phyloP scores from a whole-genome alignment of 2,113 vertebrate species.

The Macrotis lagotis region DNA sequence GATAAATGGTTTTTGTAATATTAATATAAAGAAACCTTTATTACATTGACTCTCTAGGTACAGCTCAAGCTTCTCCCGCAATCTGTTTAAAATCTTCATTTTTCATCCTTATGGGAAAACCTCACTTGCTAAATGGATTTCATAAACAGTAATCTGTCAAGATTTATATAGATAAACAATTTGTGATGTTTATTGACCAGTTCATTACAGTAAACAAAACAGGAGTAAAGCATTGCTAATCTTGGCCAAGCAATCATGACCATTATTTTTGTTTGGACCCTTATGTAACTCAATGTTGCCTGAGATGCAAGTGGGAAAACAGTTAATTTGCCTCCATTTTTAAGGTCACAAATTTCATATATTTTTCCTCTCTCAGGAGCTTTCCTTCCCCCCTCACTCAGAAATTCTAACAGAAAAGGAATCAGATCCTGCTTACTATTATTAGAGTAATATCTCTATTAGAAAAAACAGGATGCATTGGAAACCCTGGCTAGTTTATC shows the following conservation, averaged over 20 bases:
- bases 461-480: neutral
- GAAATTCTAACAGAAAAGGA: neutral
- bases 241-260: slow-evolving; percentile 1
- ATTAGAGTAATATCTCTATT: neutral
- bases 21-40: slow-evolving; percentile 94
- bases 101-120: slow-evolving; percentile 89
- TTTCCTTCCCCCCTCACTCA: neutral
- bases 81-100: slow-evolving; percentile 92
- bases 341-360: slow-evolving; percentile 45
- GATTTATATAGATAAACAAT: slow-evolving; percentile 90
- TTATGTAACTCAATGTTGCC: neutral
- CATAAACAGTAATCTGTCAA: slow-evolving; percentile 89
- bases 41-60: slow-evolving; percentile 88
- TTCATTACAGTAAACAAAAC: slow-evolving; percentile 85
- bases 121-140: slow-evolving; percentile 88
- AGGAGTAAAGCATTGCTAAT: slow-evolving; percentile 66
- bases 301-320: neutral
- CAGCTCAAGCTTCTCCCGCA: slow-evolving; percentile 84
- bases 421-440: neutral
- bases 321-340: slow-evolving; percentile 40
- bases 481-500: neutral
- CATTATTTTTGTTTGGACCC: neutral
- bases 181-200: slow-evolving; percentile 87
- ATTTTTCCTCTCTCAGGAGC: slow-evolving; percentile 21
- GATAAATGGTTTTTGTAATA: slow-evolving; percentile 93